Evolutionary conservation across 2,113 vertebrate genomes (phyloP).

Genomic region (western clawed frog (Xenopus tropicalis)): DNA sequence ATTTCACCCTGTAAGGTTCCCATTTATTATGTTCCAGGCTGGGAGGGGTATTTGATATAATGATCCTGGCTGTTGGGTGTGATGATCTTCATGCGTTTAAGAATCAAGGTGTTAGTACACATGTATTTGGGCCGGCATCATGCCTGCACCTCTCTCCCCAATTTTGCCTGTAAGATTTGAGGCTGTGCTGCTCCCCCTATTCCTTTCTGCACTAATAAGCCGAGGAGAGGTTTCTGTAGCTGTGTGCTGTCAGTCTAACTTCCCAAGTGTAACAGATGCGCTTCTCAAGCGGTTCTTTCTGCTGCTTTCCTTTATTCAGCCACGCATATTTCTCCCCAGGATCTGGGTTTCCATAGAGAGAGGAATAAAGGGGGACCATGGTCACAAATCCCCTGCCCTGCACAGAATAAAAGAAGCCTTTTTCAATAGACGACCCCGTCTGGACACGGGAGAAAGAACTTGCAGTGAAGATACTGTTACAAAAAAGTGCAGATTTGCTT

Average conservation of each 20-base stretch:
- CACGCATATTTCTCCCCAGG: conserved; percentile 91
- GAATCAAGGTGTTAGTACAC: too few relatives aligned
- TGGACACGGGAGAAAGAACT: conserved; percentile 76
- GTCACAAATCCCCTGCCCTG: conserved; percentile 90
- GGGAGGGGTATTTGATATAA: too few relatives aligned
- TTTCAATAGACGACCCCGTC: conserved; percentile 87
- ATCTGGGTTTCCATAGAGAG: conserved; percentile 98
- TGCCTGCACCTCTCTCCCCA: too few relatives aligned
- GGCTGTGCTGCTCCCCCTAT: background rate
- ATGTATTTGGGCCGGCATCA: too few relatives aligned
- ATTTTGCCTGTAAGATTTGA: background rate
- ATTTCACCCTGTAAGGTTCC: too few relatives aligned
- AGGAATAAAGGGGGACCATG: conserved; percentile 88
- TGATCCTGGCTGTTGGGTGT: too few relatives aligned
- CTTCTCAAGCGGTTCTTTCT: conserved; percentile 90
- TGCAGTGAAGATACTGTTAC: conserved; percentile 87
- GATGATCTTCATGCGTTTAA: too few relatives aligned
- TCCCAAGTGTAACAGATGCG: conserved; percentile 99
- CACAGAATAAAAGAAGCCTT: conserved; percentile 89
- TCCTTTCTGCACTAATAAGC: conserved; percentile 48
- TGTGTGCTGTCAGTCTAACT: conserved; percentile 93
- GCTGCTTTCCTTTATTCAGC: conserved; percentile 88
- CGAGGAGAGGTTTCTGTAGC: conserved; percentile 73
- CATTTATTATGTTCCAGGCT: too few relatives aligned
- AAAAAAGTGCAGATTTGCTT: conserved; percentile 62